Evolutionary conservation across 1,140 invertebrate species (phyloP).

Genomic region (Pomacea maculata): DNA sequence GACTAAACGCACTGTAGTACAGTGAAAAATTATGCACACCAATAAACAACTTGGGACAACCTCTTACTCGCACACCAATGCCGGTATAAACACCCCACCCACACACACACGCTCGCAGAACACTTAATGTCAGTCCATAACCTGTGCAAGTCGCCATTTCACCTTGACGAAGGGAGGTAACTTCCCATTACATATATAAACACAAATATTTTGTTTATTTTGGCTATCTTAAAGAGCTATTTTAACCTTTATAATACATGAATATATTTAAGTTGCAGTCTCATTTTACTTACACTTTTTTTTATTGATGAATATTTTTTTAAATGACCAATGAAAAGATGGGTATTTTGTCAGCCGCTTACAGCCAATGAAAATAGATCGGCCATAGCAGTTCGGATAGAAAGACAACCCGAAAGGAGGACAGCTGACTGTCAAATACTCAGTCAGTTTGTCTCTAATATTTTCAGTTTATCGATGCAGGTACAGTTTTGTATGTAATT

Average conservation of each 20-base stretch:
- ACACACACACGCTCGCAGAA: not conserved
- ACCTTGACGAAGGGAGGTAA: too few relatives aligned
- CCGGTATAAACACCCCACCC: not conserved
- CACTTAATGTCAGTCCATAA: not conserved
- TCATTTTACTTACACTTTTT: too few relatives aligned
- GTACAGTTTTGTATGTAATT: not conserved
- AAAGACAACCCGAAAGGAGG: constrained; percentile 25
- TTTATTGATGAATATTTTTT: too few relatives aligned
- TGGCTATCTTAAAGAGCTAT: too few relatives aligned
- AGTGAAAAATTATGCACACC: too few relatives aligned
- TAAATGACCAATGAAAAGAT: constrained; percentile 1
- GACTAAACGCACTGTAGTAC: too few relatives aligned
- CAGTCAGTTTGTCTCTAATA: constrained; percentile 21
- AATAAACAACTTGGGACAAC: too few relatives aligned
- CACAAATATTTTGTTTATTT: too few relatives aligned
- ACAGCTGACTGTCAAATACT: constrained; percentile 23
- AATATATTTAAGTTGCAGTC: too few relatives aligned
- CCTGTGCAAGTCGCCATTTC: not conserved
- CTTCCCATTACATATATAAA: too few relatives aligned
- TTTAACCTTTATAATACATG: too few relatives aligned
- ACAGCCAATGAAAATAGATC: constrained; percentile 19
- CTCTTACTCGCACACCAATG: too few relatives aligned
- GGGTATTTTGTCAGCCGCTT: not conserved
- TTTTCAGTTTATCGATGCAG: constrained; percentile 21
- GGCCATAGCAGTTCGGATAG: constrained; percentile 3